Evolutionary conservation across 2,113 vertebrate genomes (phyloP), one percentile per base, ranked within the genome.

Genomic region (Pterocles burchelli): DNA sequence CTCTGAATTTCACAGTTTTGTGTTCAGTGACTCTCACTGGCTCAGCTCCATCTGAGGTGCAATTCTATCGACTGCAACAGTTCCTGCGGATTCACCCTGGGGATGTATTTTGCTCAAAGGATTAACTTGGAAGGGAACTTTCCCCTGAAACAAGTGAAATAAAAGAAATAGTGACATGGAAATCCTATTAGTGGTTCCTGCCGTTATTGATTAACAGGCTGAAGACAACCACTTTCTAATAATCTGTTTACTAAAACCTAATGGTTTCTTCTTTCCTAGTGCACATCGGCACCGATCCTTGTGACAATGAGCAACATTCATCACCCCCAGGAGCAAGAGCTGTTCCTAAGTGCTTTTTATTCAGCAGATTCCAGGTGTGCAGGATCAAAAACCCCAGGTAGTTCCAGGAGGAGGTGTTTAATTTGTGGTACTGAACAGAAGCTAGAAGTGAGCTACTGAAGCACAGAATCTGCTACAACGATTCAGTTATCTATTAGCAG

Each of bases 121-220:
- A 96, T 96, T 97, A 96, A 89, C 82, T 89, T 83, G 34, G 90
- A 91, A 8, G 5, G 63, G 95, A 97, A 96, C 91, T 74, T 94
- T 18, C 59, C 65, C 71, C 68, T 36, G 29, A 91, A 97, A 95
- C 28, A 77, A 45, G 38, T 4, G 20, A 71, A 95, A 95, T 74
- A 87, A 88, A 92, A 94, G 68, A 81, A 90, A 84, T 8, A 59
- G 75, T 59, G 66, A 55, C 84, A 78, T 22, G 78, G 66, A 93
- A 97, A 96, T 91, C 91, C 70, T 84, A 55, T 91, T 96, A 91
- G 66, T 33, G 62, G 52, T 45, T 93, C 52, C 63, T 90, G 80
- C 16, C 24, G 43, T 86, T 88, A 95, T 91, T 76, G 90, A 96
- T 88, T 93, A 75, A 75, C n/a, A 66, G 52, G 62, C 75, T 59